Percentiles rank a stretch among this genome's conserved stretches.
phyloP scores from a whole-genome alignment of 2,888 invertebrate species.

The Dryobotodes eremita region DNA sequence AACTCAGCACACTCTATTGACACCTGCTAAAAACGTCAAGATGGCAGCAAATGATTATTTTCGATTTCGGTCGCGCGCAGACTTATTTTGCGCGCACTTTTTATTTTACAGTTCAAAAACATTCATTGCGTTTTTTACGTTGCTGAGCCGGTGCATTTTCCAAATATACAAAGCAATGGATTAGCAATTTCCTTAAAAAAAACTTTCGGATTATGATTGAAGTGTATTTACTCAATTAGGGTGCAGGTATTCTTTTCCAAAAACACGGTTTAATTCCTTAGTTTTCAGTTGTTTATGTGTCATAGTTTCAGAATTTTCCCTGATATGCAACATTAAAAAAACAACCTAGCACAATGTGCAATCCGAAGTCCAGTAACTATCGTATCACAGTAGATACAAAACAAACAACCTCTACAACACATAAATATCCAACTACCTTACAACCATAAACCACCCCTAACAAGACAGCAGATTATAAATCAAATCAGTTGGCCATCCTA shows the following conservation, averaged over 20 bases:
- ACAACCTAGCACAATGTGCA: not conserved
- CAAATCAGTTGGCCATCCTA: constrained; percentile 41
- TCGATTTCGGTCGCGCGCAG: no score
- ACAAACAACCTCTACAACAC: not conserved
- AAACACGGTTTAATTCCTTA: not conserved
- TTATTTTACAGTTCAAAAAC: not conserved
- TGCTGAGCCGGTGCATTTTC: not conserved
- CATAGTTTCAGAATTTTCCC: not conserved
- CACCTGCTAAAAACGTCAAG: no score
- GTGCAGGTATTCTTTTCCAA: no score
- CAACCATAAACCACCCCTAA: constrained; percentile 30
- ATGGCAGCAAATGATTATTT: no score
- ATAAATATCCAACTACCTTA: not conserved
- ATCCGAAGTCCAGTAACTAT: no score
- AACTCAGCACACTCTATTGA: no score
- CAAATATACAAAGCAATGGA: not conserved
- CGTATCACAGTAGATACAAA: no score
- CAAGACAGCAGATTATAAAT: constrained; percentile 52
- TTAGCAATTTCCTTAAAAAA: not conserved
- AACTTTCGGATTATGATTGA: no score
- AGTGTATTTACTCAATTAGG: not conserved
- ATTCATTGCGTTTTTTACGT: not conserved
- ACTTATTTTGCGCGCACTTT: no score
- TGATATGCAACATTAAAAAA: not conserved
- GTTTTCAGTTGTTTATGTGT: not conserved